Conservation (phyloP, 64 coral and sea anemone genomes). For the Stichodactyla helianthus region DNA sequence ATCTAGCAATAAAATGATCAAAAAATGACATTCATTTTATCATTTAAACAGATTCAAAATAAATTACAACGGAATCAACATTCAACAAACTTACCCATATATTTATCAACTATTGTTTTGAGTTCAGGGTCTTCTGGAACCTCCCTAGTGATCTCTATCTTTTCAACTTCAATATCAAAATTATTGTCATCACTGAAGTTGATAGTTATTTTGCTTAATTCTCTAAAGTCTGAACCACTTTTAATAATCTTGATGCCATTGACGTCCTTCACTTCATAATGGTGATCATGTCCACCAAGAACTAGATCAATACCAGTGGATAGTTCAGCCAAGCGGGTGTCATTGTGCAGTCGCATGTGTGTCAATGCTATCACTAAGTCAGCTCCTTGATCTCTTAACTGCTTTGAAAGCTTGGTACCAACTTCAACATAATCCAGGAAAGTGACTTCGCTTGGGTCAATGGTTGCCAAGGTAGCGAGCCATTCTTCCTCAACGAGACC, state of each 20-base stretch:
- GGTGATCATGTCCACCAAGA: slow-evolving; percentile 92
- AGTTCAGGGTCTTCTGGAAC: slow-evolving; percentile 78
- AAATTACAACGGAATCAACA: too few relatives aligned
- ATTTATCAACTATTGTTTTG: slow-evolving; percentile 77
- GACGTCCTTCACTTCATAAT: slow-evolving; percentile 81
- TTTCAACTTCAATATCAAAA: slow-evolving; percentile 66
- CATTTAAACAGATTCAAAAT: too few relatives aligned
- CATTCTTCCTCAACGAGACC: slow-evolving; percentile 94
- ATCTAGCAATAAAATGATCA: not conserved
- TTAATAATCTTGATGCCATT: slow-evolving; percentile 83
- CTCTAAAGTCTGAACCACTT: slow-evolving; percentile 92
- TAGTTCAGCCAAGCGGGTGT: slow-evolving; percentile 71
- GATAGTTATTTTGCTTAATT: slow-evolving; percentile 71
- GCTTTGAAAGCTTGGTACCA: slow-evolving; percentile 69
- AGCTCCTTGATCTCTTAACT: slow-evolving; percentile 81
- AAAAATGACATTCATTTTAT: not conserved
- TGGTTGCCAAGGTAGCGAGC: slow-evolving; percentile 91
- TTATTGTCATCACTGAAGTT: slow-evolving; percentile 66
- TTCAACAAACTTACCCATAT: slow-evolving; percentile 50
- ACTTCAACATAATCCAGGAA: slow-evolving; percentile 76
- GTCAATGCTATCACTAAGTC: slow-evolving; percentile 92
- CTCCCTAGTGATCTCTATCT: slow-evolving; percentile 69
- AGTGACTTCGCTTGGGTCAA: slow-evolving; percentile 81
- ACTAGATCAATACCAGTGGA: slow-evolving; percentile 86
- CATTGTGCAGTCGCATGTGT: slow-evolving; percentile 94